Evolutionary conservation across 2,797 vertebrate species (phyloP), one percentile per base, ranked within the genome.

Genomic region (Hozukius guyotensis): DNA sequence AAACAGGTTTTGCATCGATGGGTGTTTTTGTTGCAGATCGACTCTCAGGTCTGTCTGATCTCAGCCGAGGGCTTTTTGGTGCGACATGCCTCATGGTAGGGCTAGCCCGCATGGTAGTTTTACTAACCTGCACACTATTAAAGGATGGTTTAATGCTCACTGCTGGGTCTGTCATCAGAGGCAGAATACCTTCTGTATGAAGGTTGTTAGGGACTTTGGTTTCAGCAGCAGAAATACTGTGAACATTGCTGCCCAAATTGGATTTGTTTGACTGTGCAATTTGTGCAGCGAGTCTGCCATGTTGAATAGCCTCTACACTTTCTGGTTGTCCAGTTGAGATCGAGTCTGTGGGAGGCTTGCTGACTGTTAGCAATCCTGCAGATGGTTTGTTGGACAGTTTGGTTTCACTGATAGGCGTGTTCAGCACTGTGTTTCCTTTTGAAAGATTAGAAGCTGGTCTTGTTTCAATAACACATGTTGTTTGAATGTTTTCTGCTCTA

Each of bases 1-100:
- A 71, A 68, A 57, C 16, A 34, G 34, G 53, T 56, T 78, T 79
- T 64, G 38, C 18, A 71, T 86, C 75, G 1, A 38, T 27, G 2
- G 32, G 10, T 53, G 72, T 25, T 6, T 81, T 90, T 72, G 57
- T 38, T 74, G 66, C 34, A 56, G 72, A 49, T 66, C 1, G 80
- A 72, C 59, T 75, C 24, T 82, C 70, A 8, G 66, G 65, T 78
- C 53, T 85, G 10, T 85, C 62, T 68, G 53, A 74, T 78, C 75
- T 89, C 22, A 88, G 53, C 57, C 32, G 76, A 73, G 88, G 82
- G 57, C 82, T 91, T 82, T 83, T 91, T 60, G 84, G 82, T 77
- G 63, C 4, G 1, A 86, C 3, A 1, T 52, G 66, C 53, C 76
- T 91, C 32, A 89, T 52, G 11, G 14, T 72, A 22, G 87, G 92